These are phyloP conservation scores for Craseonycteris thonglongyai DNA, from an alignment of 2,113 vertebrate genomes.

Conservation along the genomic window DNA sequence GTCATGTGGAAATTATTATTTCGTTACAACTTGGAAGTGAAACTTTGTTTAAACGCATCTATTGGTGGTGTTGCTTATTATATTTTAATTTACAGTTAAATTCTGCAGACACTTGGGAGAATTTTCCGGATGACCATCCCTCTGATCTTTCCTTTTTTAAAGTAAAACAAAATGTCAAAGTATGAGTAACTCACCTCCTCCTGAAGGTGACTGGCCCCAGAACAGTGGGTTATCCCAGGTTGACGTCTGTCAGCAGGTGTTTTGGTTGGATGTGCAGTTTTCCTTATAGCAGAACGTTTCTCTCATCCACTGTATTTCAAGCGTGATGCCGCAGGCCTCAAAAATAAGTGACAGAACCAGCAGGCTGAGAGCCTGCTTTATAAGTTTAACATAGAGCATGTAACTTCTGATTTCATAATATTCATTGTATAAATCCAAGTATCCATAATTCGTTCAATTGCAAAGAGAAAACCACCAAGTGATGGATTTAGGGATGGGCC, in stretches of 20 bases:
- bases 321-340: not conserved
- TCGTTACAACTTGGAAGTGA: not conserved
- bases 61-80: not conserved
- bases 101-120: not conserved
- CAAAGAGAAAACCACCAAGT: not conserved
- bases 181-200: not conserved
- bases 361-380: not conserved
- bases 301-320: not conserved
- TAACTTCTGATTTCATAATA: not conserved
- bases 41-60: not conserved
- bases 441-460: conserved; percentile 13
- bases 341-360: not conserved
- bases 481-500: not conserved
- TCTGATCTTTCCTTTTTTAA: not conserved
- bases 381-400: not conserved
- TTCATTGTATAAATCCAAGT: not conserved
- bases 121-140: not conserved
- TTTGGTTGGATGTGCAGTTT: not conserved
- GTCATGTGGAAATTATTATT: not conserved
- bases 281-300: not conserved
- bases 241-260: not conserved
- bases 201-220: not conserved
- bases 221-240: not conserved
- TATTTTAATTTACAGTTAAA: not conserved
- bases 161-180: not conserved